Evolutionary conservation across 1,140 invertebrate species (phyloP).

Genomic region (Penaeus vannamei): DNA sequence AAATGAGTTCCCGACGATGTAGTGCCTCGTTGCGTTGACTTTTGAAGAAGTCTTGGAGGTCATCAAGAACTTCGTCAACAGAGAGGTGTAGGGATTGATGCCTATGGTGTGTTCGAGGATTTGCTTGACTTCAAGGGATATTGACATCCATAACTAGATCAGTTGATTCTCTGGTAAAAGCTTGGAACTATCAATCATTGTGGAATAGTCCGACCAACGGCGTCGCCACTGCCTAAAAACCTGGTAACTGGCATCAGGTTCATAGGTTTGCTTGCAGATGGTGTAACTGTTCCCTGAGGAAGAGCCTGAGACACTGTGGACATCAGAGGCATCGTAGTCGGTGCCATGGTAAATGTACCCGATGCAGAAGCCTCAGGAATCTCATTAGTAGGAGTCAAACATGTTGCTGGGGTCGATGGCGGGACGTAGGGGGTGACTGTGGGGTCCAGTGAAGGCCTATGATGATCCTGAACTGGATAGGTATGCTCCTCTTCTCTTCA

Average conservation of each 20-base stretch:
- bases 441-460: too few relatives aligned
- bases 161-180: not conserved
- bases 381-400: too few relatives aligned
- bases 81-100: not conserved
- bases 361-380: too few relatives aligned
- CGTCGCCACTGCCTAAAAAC: constrained; percentile 20
- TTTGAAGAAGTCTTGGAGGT: not conserved
- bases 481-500: too few relatives aligned
- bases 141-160: not conserved
- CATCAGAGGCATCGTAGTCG: too few relatives aligned
- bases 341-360: too few relatives aligned
- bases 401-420: too few relatives aligned
- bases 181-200: not conserved
- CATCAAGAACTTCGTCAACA: not conserved
- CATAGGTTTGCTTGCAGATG: too few relatives aligned
- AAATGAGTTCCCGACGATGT: not conserved
- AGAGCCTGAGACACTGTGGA: too few relatives aligned
- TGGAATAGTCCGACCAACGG: constrained; percentile 3
- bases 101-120: constrained; percentile 1
- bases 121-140: not conserved
- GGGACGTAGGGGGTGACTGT: too few relatives aligned
- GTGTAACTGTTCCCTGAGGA: too few relatives aligned
- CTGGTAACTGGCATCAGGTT: not conserved
- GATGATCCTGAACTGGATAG: too few relatives aligned
- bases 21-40: not conserved